Evolutionary conservation across 2,113 vertebrate species (phyloP), one percentile per base, ranked within the genome.

Genomic region (Hemichromis elongatus): DNA sequence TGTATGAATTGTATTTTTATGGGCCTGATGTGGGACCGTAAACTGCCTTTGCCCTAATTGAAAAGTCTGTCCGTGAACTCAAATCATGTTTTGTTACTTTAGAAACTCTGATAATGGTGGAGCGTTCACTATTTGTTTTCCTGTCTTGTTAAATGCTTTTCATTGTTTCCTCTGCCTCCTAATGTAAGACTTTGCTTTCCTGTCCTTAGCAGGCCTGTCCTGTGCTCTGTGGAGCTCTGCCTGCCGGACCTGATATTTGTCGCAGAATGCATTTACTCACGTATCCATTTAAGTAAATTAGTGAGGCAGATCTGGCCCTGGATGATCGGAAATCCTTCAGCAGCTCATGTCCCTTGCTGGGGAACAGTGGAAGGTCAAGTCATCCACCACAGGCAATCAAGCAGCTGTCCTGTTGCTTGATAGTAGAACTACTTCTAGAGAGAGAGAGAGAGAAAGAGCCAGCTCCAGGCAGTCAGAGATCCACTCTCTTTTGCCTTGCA

Each of bases 311-410:
- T 77, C 77, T 84, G 52, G 1, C 70, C 81, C 78, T 21, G 7
- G 87, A 73, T 90, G 66, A 83, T 87, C 7, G 26, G 75, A 90
- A 86, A 78, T 52, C 83, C 88, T 81, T 85, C 70, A 33, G 73
- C 87, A 59, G 86, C 87, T 70, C 16, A 68, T 24, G 84, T 81
- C 66, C 86, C 86, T 86, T 61, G 28, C 84, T 6, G 85, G 59
- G 79, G 86, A 89, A 77, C 83, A 59, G 80, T 19, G 52, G 86
- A 94, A 95, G 94, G 94, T 95, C 95, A 94, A 91, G 83, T 82
- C 54, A 21, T 82, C 79, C 57, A 66, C 89, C 88, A 50, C 80
- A 50, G 82, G 91, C 81, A 47, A 89, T 83, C 6, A 19, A 83
- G 77, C 80, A 81, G 90, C 89, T 86, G 89, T 90, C 83, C 57